phyloP scores from a whole-genome alignment of 2,113 vertebrate genomes.

The Tyrannus savana region DNA sequence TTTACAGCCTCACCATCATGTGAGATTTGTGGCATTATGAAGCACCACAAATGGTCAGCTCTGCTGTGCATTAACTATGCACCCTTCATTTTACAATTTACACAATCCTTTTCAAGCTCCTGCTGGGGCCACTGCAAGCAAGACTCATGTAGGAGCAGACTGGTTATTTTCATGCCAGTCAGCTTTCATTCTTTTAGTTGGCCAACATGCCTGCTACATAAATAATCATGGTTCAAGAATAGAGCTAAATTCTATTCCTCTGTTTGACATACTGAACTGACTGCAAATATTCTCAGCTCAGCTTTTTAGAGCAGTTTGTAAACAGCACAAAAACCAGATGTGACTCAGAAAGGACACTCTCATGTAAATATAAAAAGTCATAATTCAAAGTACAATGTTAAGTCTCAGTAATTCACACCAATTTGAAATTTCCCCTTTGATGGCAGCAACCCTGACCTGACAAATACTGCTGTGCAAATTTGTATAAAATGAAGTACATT shows the following conservation, averaged over 20 bases:
- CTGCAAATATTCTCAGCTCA: conserved; percentile 30
- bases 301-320: conserved; percentile 64
- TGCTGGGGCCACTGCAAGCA: not conserved
- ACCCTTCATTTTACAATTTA: not conserved
- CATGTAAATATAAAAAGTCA: not conserved
- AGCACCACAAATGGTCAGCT: not conserved
- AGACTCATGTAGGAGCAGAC: not conserved
- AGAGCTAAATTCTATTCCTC: conserved; percentile 52
- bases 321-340: conserved; percentile 38
- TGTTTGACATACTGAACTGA: conserved; percentile 46
- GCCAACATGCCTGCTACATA: conserved; percentile 37
- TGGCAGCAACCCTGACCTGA: not conserved
- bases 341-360: not conserved
- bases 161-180: not conserved
- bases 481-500: not conserved
- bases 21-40: not conserved
- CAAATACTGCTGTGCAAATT: not conserved
- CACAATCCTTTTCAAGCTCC: not conserved
- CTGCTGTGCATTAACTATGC: rapidly evolving
- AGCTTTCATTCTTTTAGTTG: conserved; percentile 35
- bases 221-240: conserved; percentile 64
- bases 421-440: not conserved
- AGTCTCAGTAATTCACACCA: not conserved
- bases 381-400: not conserved
- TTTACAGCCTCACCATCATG: not conserved